phyloP scores from a whole-genome alignment of 2,888 invertebrate genomes.

The Callinectes sapidus region DNA sequence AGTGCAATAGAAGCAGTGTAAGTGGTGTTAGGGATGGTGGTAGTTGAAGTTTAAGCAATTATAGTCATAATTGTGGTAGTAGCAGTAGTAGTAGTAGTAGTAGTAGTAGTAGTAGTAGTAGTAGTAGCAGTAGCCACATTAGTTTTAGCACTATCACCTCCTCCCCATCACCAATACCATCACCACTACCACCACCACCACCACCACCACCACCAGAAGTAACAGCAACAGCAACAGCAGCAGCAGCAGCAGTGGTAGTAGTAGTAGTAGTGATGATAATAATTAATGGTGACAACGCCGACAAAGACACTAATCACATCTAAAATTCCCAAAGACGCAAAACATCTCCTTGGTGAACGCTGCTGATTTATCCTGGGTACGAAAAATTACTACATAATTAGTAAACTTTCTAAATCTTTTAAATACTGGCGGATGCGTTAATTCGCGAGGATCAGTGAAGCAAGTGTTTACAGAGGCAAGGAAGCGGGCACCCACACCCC shows the following conservation, averaged over 20 bases:
- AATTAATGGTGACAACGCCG: slow-evolving; percentile 23
- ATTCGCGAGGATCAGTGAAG: not conserved
- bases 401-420: slow-evolving; percentile 47
- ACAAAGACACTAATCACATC: slow-evolving; percentile 14
- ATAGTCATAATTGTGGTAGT: slow-evolving; percentile 27
- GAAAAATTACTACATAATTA: slow-evolving; percentile 51
- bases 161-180: no score
- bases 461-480: slow-evolving; percentile 20
- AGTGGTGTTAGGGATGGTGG: not conserved
- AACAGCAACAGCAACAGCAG: no score
- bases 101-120: not conserved
- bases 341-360: slow-evolving; percentile 6
- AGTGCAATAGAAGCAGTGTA: not conserved
- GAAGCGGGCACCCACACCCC: slow-evolving; percentile 30
- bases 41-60: not conserved
- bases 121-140: not conserved
- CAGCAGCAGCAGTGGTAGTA: not conserved
- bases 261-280: slow-evolving; percentile 12
- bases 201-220: no score
- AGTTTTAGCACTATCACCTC: no score
- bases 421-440: slow-evolving; percentile 40
- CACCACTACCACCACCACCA: no score
- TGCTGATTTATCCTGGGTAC: slow-evolving; percentile 39
- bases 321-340: slow-evolving; percentile 29
- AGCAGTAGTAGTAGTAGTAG: slow-evolving; percentile 6